Evolutionary conservation across 2,888 invertebrate species (phyloP).

Genomic region (Agrotis puta): DNA sequence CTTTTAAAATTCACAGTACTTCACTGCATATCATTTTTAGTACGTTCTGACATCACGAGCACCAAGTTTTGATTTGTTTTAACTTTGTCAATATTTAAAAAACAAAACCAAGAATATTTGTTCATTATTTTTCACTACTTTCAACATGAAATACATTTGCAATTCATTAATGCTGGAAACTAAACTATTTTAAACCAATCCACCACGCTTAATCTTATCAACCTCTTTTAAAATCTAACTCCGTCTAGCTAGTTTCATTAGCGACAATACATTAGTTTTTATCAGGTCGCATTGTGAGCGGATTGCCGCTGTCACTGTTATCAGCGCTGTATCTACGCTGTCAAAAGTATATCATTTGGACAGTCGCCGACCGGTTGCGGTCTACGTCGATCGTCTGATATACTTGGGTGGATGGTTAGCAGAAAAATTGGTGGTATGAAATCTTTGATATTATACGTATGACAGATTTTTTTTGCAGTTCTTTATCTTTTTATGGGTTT

Average conservation of each 20-base stretch:
- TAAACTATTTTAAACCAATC: too few species aligned
- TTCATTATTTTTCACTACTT: too few species aligned
- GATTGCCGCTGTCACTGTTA: conserved; percentile 78
- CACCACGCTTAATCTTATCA: background rate
- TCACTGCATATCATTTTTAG: too few species aligned
- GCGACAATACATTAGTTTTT: conserved; percentile 66
- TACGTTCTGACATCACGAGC: too few species aligned
- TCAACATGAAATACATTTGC: too few species aligned
- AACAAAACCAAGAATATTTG: too few species aligned
- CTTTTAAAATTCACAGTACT: too few species aligned
- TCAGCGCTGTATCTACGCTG: conserved; percentile 79
- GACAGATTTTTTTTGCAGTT: too few species aligned
- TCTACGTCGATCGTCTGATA: conserved; percentile 60
- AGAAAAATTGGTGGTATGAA: conserved; percentile 21
- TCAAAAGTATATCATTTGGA: conserved; percentile 85
- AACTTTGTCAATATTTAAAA: too few species aligned
- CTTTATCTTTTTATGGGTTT: background rate
- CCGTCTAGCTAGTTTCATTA: conserved; percentile 58
- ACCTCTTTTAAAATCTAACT: conserved; percentile 41
- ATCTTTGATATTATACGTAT: too few species aligned
- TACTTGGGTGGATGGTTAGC: conserved; percentile 54
- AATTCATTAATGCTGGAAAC: too few species aligned
- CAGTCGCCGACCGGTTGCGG: conserved; percentile 73
- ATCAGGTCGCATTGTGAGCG: conserved; percentile 70
- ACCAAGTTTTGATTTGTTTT: too few species aligned